These are phyloP conservation scores for Brachirus orientalis DNA, from an alignment of 2,113 vertebrate species.

Conservation along the genomic window DNA sequence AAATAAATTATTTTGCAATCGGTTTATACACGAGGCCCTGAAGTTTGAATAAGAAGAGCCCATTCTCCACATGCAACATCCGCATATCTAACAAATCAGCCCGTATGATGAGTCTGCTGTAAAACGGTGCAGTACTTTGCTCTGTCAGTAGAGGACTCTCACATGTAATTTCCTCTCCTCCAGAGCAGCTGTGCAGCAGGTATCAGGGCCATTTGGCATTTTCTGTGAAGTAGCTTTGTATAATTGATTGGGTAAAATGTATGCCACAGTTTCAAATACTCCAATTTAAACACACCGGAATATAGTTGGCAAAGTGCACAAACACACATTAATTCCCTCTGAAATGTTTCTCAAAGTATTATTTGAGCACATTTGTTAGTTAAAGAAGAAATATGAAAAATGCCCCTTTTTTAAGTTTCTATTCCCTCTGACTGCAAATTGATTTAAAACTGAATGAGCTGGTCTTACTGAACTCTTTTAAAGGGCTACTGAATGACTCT, in stretches of 20 bases:
- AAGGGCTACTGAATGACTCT: too few species aligned
- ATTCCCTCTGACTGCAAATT: too few species aligned
- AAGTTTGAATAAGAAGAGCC: not conserved
- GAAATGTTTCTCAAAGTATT: not conserved
- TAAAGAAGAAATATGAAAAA: not conserved
- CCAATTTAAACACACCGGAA: too few species aligned
- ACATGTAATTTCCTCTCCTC: not conserved
- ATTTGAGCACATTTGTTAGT: not conserved
- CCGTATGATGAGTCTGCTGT: not conserved
- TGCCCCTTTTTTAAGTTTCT: too few species aligned
- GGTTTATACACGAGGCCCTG: not conserved
- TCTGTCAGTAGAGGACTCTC: constrained; percentile 41
- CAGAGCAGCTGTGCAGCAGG: not conserved
- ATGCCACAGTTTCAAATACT: not conserved
- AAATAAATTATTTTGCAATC: not conserved
- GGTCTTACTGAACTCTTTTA: too few species aligned
- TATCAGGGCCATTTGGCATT: not conserved
- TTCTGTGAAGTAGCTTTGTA: not conserved
- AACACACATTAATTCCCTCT: not conserved
- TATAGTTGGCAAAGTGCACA: not conserved
- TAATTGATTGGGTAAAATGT: not conserved
- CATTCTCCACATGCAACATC: not conserved
- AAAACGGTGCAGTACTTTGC: constrained; percentile 3
- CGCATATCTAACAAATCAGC: not conserved
- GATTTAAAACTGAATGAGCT: too few species aligned